Conservation (phyloP, 1,140 invertebrate species). For the Monochamus saltuarius region DNA sequence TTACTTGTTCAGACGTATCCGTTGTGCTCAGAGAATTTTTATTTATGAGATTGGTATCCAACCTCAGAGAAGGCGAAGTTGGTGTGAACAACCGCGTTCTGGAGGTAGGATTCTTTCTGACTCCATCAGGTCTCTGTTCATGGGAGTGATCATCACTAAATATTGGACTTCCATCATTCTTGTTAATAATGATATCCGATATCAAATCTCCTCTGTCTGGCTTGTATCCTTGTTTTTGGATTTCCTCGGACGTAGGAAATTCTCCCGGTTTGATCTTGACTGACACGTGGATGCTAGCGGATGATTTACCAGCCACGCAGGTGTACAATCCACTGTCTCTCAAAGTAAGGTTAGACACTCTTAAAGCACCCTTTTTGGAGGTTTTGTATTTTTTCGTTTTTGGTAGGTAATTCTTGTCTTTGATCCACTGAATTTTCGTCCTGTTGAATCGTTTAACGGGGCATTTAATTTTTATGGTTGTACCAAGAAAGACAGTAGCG, state of each 20-base stretch:
- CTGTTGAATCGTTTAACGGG: conserved; percentile 79
- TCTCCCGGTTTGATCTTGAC: conserved; percentile 75
- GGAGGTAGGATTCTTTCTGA: conserved; percentile 53
- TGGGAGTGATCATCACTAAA: conserved; percentile 65
- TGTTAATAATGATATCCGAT: conserved; percentile 34
- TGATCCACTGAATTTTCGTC: conserved; percentile 80
- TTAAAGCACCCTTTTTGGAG: conserved; percentile 82
- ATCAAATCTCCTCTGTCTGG: conserved; percentile 48
- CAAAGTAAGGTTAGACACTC: conserved; percentile 74
- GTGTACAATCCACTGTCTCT: conserved; percentile 80
- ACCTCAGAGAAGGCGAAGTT: conserved; percentile 35
- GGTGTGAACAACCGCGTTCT: conserved; percentile 42
- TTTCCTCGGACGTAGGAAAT: conserved; percentile 76
- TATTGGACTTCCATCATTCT: conserved; percentile 40
- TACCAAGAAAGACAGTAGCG: conserved; percentile 81
- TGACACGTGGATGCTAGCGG: conserved; percentile 69
- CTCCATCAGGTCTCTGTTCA: conserved; percentile 57
- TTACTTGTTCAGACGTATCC: conserved; percentile 2
- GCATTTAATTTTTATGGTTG: conserved; percentile 86
- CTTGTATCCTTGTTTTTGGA: conserved; percentile 54
- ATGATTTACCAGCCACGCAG: conserved; percentile 74
- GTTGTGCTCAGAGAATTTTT: conserved; percentile 6
- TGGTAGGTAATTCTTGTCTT: conserved; percentile 71
- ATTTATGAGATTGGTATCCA: conserved; percentile 24
- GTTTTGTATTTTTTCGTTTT: conserved; percentile 79